Evolutionary conservation across 1,140 invertebrate species (phyloP).

Genomic region (Epicauta chinensis): DNA sequence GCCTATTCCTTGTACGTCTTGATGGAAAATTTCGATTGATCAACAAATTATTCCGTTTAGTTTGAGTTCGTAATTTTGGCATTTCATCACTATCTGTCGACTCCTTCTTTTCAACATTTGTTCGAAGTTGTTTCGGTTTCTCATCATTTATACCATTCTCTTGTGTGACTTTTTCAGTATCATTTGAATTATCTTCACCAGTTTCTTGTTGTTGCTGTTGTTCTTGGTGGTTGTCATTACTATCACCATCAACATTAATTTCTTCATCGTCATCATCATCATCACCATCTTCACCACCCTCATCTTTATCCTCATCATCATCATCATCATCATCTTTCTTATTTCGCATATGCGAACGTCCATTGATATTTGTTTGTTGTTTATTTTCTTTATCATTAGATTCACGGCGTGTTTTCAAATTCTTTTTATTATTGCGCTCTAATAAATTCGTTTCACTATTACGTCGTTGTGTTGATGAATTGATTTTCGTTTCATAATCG

Average conservation of each 20-base stretch:
- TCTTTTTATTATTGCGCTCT: constrained; percentile 10
- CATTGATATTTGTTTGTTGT: constrained; percentile 14
- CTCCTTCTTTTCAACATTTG: constrained; percentile 9
- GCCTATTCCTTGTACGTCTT: constrained; percentile 4
- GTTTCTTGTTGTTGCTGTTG: constrained; percentile 16
- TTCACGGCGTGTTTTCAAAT: constrained; percentile 7
- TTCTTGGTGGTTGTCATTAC: background rate
- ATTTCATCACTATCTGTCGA: constrained; percentile 14
- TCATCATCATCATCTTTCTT: constrained; percentile 8
- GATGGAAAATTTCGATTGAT: constrained; percentile 1
- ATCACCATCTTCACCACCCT: constrained; percentile 3
- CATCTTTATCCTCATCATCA: constrained; percentile 1
- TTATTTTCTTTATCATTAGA: constrained; percentile 32
- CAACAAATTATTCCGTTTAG: background rate
- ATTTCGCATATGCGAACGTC: constrained; percentile 5
- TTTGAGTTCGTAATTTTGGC: constrained; percentile 3
- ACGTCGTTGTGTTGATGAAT: constrained; percentile 9
- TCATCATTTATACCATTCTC: constrained; percentile 5
- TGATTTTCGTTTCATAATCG: constrained; percentile 24
- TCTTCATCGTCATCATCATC: constrained; percentile 1
- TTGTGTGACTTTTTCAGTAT: constrained; percentile 9
- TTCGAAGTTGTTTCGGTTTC: background rate
- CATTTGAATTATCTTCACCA: constrained; percentile 6
- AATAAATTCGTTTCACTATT: background rate
- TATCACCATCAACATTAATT: no score